Evolutionary conservation across 2,113 vertebrate genomes (phyloP).

Genomic region (Bos indicus): DNA sequence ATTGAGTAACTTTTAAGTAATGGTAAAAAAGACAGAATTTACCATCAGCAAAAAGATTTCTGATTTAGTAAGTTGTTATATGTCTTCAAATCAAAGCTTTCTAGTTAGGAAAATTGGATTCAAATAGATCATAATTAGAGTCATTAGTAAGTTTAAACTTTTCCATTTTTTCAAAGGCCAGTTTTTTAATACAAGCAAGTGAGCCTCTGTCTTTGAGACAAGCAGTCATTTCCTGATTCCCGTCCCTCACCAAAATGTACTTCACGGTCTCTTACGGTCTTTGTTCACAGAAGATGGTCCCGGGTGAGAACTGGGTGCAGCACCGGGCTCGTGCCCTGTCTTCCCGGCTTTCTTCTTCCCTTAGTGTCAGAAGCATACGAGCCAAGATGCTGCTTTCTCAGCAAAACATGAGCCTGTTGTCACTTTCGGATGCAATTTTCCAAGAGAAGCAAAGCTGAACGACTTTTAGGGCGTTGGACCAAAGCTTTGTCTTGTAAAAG

Average conservation of each 20-base stretch:
- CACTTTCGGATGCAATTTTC: background rate
- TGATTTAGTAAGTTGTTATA: conserved; percentile 23
- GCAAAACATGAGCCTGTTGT: background rate
- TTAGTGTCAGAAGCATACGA: background rate
- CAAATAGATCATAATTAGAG: conserved; percentile 20
- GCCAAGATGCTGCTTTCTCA: background rate
- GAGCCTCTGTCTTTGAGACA: conserved; percentile 17
- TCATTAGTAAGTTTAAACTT: conserved; percentile 19
- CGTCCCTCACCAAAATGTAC: conserved; percentile 29
- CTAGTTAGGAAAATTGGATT: conserved; percentile 39
- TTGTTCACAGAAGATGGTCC: conserved; percentile 28
- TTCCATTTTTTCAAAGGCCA: background rate
- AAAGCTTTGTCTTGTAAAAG: background rate
- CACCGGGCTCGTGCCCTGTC: background rate
- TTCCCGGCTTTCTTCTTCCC: background rate
- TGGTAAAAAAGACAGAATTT: background rate
- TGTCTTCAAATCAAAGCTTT: conserved; percentile 6
- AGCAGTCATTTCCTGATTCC: conserved; percentile 31
- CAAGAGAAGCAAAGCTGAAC: background rate
- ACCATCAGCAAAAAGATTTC: conserved; percentile 31
- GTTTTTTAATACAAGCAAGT: background rate
- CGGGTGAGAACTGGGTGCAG: conserved; percentile 10
- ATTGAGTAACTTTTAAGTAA: conserved; percentile 72
- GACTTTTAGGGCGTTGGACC: background rate
- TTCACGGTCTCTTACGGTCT: conserved; percentile 33